Percentiles rank a stretch among this genome's conserved stretches.
These are phyloP conservation scores for Hydrolagus colliei DNA, from an alignment of 2,797 vertebrate species.

Conservation along the genomic window DNA sequence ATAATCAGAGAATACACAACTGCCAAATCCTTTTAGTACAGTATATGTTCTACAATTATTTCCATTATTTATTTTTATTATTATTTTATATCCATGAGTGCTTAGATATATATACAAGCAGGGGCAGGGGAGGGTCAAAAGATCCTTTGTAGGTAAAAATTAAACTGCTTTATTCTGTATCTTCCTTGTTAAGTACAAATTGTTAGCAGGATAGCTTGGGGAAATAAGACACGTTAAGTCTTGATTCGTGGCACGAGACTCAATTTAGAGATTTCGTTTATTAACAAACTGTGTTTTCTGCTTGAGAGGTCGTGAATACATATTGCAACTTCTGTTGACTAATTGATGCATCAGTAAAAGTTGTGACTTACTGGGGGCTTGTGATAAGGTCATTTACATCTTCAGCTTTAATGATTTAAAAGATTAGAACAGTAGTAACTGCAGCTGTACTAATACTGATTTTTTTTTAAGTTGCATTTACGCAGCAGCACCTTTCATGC, in stretches of 20 bases:
- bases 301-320: not conserved
- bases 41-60: not conserved
- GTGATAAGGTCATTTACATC: too few species aligned
- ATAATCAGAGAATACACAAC: too few species aligned
- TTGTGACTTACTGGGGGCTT: too few species aligned
- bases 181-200: not conserved
- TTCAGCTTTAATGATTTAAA: too few species aligned
- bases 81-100: too few species aligned
- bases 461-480: too few species aligned
- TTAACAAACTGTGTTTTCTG: constrained; percentile 4
- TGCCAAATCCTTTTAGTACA: not conserved
- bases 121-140: not conserved
- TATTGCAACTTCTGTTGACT: too few species aligned
- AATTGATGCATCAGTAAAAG: too few species aligned
- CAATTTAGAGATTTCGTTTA: not conserved
- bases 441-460: too few species aligned
- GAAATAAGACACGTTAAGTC: not conserved
- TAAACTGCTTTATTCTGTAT: not conserved
- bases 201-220: not conserved
- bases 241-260: constrained; percentile 1
- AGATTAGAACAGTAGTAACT: too few species aligned
- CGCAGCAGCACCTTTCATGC: too few species aligned
- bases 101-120: not conserved
- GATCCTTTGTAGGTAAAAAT: not conserved
- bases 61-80: not conserved